These are phyloP conservation scores for Drosophila yakuba DNA, from an alignment of 1,140 invertebrate genomes.

Conservation along the genomic window DNA sequence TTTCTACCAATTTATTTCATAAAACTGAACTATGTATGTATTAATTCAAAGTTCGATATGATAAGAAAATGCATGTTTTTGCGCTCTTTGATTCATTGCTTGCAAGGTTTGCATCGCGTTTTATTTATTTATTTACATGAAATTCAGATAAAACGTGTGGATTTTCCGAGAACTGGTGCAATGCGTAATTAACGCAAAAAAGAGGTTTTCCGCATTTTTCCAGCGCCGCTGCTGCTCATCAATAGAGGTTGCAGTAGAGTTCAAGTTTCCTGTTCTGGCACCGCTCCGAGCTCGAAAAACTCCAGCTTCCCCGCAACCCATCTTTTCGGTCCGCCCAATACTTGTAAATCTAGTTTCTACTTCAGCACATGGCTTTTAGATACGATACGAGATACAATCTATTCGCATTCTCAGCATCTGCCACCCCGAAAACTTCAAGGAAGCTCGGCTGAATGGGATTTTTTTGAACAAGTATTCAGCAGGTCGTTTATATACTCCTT, in stretches of 20 bases:
- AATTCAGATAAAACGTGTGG: conserved; percentile 47
- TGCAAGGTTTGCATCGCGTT: conserved; percentile 4
- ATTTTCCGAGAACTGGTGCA: conserved; percentile 15
- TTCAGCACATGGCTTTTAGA: conserved; percentile 22
- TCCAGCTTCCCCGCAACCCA: conserved; percentile 5
- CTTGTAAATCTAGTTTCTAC: conserved; percentile 76
- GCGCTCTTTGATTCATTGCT: conserved; percentile 25
- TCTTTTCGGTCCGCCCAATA: conserved; percentile 47
- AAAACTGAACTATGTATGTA: conserved; percentile 37
- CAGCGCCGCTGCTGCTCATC: conserved; percentile 20
- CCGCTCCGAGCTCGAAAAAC: conserved; percentile 17
- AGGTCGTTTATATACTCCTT: not conserved
- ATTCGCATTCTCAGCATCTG: conserved; percentile 15
- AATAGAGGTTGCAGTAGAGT: conserved; percentile 9
- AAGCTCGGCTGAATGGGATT: conserved; percentile 26
- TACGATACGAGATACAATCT: conserved; percentile 5
- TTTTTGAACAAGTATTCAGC: conserved; percentile 35
- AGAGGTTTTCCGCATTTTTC: conserved; percentile 66
- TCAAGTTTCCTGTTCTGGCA: conserved; percentile 76
- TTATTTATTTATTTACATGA: conserved; percentile 3
- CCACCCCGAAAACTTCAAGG: conserved; percentile 32
- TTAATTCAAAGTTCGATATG: conserved; percentile 60
- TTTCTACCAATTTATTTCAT: conserved; percentile 25
- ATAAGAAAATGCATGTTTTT: conserved; percentile 31
- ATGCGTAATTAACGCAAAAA: conserved; percentile 24